Evolutionary conservation across 2,113 vertebrate genomes (phyloP), one percentile per base, ranked within the genome.

Genomic region (Todiramphus saurophagus): DNA sequence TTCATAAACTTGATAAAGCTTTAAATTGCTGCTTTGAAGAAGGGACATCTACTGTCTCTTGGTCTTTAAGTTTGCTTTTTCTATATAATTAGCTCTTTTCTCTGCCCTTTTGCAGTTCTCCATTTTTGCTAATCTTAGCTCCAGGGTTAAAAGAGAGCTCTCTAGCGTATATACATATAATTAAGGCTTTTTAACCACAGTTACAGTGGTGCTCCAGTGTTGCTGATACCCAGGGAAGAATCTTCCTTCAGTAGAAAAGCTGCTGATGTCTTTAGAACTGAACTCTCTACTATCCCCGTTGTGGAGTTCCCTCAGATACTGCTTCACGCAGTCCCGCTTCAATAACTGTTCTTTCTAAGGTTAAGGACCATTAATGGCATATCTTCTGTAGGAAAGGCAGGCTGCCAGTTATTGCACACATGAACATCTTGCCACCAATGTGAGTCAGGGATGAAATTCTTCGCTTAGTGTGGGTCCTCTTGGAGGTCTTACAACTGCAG

Each of bases 41-140:
- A 68, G 28, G 56, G 55, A 84, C 14, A 6, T 44, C 66, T 93
- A 2, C 33, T 4, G 2, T 56, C 66, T 85, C 77, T 79, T 76
- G 80, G 53, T 85, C 37, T 53, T 91, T 62, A 58, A 31, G 41
- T 84, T 95, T 66, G 43, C 81, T 85, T 96, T 94, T 82, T 94
- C 72, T 89, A 44, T 81, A 62, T 95, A 91, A 96, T 95, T 90
- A 88, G 59, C 31, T 70, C 73, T 66, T 25, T 90, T 94, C 50
- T 75, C 50, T 93, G 78, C 62, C 82, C 76, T 88, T 90, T 78
- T 90, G 43, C 68, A 37, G 14, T 95, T 96, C 16, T 94, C 58
- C 62, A 25, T 93, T 92, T 93, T 92, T 72, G 94, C 43, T 95
- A 67, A 94, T 97, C 96, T 96, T 91, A 77, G 92, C 92, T 93